Conservation (phyloP, 2,797 vertebrate species). For the Neosilurus hyrtlii region DNA sequence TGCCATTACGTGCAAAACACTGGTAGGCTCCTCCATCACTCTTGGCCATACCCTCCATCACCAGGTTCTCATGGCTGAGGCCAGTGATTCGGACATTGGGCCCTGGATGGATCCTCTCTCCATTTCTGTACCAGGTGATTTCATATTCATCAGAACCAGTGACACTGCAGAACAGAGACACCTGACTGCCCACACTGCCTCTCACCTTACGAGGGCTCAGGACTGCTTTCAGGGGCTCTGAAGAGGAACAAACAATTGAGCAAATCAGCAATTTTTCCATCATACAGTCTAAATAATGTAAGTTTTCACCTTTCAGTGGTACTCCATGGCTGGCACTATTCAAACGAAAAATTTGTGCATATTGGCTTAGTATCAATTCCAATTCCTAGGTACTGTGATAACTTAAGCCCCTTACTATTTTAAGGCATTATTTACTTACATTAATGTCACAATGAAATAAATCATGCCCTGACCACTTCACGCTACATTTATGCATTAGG, state of each 20-base stretch:
- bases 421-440: conserved; percentile 2
- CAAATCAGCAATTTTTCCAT: background rate
- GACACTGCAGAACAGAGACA: conserved; percentile 93
- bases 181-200: conserved; percentile 95
- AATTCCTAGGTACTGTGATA: background rate
- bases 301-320: background rate
- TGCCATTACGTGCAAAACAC: conserved; percentile 92
- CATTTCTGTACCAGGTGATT: conserved; percentile 95
- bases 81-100: conserved; percentile 91
- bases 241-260: background rate
- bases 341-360: background rate
- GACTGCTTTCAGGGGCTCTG: conserved; percentile 91
- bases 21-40: conserved; percentile 97
- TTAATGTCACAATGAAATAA: background rate
- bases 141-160: conserved; percentile 91
- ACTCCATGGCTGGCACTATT: background rate
- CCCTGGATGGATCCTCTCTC: conserved; percentile 89
- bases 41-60: conserved; percentile 97
- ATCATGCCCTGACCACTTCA: background rate
- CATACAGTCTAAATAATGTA: background rate
- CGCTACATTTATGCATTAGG: too few species aligned
- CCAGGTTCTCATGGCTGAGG: conserved; percentile 86
- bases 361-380: background rate
- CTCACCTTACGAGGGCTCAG: conserved; percentile 95
- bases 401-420: background rate